phyloP scores from a whole-genome alignment of 2,797 vertebrate species.

The Spondyliosoma cantharus region DNA sequence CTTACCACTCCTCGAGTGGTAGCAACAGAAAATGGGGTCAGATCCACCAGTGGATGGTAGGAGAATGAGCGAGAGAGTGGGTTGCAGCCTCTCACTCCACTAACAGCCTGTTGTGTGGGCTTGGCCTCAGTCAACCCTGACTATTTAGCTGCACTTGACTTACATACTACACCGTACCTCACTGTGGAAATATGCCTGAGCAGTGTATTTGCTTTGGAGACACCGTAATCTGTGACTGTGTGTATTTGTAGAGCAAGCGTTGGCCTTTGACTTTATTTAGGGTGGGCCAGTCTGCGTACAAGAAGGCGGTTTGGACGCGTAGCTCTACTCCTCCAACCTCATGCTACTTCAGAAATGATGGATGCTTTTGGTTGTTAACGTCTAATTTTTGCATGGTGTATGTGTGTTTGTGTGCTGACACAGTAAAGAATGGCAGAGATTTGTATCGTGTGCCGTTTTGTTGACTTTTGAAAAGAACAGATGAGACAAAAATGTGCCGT shows the following conservation, averaged over 20 bases:
- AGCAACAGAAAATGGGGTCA: constrained; percentile 95
- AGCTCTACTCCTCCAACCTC: constrained; percentile 25
- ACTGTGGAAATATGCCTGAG: constrained; percentile 70
- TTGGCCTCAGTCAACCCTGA: constrained; percentile 55
- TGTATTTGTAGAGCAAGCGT: constrained; percentile 59
- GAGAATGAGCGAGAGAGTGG: constrained; percentile 69
- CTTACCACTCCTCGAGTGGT: constrained; percentile 85
- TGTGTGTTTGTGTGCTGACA: constrained; percentile 25
- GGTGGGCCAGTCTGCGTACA: constrained; percentile 59
- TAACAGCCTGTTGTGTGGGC: constrained; percentile 74
- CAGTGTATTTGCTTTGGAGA: constrained; percentile 78
- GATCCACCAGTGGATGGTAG: constrained; percentile 99
- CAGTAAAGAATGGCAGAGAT: constrained; percentile 2
- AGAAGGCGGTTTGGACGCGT: constrained; percentile 48
- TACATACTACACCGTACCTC: constrained; percentile 60
- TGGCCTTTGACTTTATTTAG: constrained; percentile 72
- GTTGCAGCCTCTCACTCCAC: constrained; percentile 61
- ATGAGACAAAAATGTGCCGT: constrained; percentile 21
- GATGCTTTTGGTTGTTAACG: constrained; percentile 33
- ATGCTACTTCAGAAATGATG: constrained; percentile 33
- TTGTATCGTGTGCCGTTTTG: background rate
- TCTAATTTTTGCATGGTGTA: constrained; percentile 50
- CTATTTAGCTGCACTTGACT: constrained; percentile 63
- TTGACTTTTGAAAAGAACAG: constrained; percentile 21
- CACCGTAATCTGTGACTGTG: constrained; percentile 61